Percentiles rank a stretch among this genome's conserved stretches.
Conservation (phyloP, 2,888 invertebrate species). For the Acanthopleura granulata region DNA sequence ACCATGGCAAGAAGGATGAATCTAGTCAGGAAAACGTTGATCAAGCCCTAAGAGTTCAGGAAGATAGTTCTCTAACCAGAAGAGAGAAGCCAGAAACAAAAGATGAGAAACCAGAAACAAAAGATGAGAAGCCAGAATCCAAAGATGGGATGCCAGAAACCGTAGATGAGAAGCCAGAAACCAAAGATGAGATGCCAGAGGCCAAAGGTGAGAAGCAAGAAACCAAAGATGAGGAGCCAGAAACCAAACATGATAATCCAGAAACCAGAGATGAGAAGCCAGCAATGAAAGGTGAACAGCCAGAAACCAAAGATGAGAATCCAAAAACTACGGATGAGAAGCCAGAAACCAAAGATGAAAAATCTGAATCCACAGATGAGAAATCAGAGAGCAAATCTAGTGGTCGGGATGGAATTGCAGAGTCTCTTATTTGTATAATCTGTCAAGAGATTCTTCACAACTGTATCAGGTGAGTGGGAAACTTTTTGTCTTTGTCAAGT, state of each 20-base stretch:
- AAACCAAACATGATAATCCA: not conserved
- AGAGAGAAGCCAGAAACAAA: not conserved
- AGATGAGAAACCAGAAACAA: not conserved
- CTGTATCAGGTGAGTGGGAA: slow-evolving; percentile 60
- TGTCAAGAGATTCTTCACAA: slow-evolving; percentile 68
- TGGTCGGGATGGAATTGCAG: slow-evolving; percentile 57
- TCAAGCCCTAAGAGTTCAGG: too few relatives aligned
- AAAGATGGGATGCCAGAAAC: not conserved
- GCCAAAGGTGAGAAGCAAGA: not conserved
- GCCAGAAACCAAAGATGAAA: slow-evolving; percentile 6
- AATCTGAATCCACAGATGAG: slow-evolving; percentile 19
- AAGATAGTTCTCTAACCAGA: not conserved
- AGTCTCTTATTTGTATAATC: slow-evolving; percentile 63
- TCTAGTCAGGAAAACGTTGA: too few relatives aligned
- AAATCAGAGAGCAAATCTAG: not conserved
- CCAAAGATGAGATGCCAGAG: slow-evolving; percentile 15
- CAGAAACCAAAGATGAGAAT: slow-evolving; percentile 8
- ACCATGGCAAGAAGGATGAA: too few relatives aligned
- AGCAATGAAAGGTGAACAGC: not conserved
- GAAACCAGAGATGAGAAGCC: not conserved
- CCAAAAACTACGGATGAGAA: slow-evolving; percentile 11
- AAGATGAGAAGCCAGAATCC: not conserved
- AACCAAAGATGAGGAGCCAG: not conserved
- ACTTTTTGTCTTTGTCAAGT: too few relatives aligned
- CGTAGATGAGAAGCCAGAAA: slow-evolving; percentile 10